These are phyloP conservation scores for Chaetura pelagica DNA, from an alignment of 2,113 vertebrate genomes.

Conservation along the genomic window DNA sequence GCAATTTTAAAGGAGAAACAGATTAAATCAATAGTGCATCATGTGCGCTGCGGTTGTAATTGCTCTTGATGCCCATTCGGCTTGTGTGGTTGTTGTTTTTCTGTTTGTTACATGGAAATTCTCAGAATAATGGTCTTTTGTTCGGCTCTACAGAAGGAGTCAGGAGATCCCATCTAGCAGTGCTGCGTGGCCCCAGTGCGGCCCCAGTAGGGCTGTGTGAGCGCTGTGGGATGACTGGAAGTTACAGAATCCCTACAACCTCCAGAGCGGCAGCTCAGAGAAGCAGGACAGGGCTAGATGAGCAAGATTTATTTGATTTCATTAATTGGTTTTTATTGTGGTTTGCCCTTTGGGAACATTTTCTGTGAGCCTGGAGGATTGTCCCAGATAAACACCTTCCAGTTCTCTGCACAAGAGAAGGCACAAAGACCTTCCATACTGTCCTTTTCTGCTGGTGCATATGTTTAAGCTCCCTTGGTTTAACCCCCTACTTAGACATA, in stretches of 20 bases:
- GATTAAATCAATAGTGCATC: conserved; percentile 32
- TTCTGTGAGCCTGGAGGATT: not conserved
- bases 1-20: conserved; percentile 16
- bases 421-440: not conserved
- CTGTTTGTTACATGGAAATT: not conserved
- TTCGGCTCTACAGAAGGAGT: not conserved
- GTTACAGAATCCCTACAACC: not conserved
- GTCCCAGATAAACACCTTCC: not conserved
- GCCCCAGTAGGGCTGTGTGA: not conserved
- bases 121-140: not conserved
- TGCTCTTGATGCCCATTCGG: not conserved
- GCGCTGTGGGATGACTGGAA: not conserved
- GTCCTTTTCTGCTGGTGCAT: not conserved
- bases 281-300: not conserved
- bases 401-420: not conserved
- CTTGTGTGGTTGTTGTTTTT: not conserved
- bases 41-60: not conserved
- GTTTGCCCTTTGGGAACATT: not conserved
- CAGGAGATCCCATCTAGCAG: fast-evolving
- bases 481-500: not conserved
- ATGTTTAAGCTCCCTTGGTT: not conserved
- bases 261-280: not conserved
- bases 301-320: not conserved
- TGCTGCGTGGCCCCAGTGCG: not conserved
- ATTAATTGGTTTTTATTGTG: not conserved